Evolutionary conservation across 1,140 invertebrate genomes (phyloP), one percentile per base, ranked within the genome.

Genomic region (Sminthurides bifidus): DNA sequence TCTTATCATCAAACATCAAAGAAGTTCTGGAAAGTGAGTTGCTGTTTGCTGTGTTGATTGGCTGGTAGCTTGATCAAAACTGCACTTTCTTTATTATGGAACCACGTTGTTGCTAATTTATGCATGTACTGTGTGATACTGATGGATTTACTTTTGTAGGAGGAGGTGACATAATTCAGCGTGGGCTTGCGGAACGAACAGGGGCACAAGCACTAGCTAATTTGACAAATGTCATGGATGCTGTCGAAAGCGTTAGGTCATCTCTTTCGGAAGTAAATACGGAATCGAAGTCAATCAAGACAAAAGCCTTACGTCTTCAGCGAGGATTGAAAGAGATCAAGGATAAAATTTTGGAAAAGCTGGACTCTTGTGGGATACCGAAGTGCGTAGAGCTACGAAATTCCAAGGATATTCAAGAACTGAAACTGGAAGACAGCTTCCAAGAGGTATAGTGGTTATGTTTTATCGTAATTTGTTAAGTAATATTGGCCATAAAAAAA

Each of bases 91-190:
- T 48, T 43, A n/a, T 46, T 48, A 15, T 35, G 33, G 33, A 21
- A 6, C 19, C 21, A 10, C 6, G 6, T 43, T 43, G 6, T 43
- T 21, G 40, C 12, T 19, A 21, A 8, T 21, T 43, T 17, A 12
- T 15, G 26, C 21, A 5, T 27, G 45, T 14, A 5, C 10, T 15
- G 6, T 48, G 45, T 27, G 10, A 44, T 23, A 44, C 6, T 38
- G 5, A 33, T 35, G 10, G 14, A 45, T 52, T 37, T 59, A 23
- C n/a, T 53, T 23, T 52, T 37, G 17, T 46, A 63, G 61, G 56
- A 30, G 60, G 61, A 40, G 61, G 61, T 3, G 58, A 60, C 40
- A 63, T 63, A 31, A 59, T 63, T 21, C 57, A 63, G 52, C 54
- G 56, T 44, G 58, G 61, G 23, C 55, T 63, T 14, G 44, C 51